Percentiles rank a stretch among this genome's conserved stretches.
phyloP scores from a whole-genome alignment of 2,888 invertebrate species.

The Drosophila borborema region DNA sequence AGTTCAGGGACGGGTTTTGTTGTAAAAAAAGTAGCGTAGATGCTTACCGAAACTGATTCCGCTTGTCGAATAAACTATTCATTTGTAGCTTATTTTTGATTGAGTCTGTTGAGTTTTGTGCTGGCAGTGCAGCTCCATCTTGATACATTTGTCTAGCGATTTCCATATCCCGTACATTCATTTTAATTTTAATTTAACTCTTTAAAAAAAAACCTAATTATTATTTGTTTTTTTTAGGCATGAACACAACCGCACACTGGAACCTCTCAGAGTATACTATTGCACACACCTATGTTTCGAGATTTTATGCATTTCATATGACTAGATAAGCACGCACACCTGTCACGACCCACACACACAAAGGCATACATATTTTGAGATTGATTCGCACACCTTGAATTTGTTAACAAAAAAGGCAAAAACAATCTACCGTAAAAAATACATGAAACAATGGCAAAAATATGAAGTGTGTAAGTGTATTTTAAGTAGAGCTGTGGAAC shows the following conservation, averaged over 20 bases:
- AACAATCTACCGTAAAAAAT: slow-evolving; percentile 39
- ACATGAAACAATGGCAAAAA: slow-evolving; percentile 62
- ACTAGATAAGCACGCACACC: slow-evolving; percentile 77
- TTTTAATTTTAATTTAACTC: slow-evolving; percentile 20
- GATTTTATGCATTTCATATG: slow-evolving; percentile 77
- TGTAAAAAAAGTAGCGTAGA: background rate
- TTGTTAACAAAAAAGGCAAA: slow-evolving; percentile 72
- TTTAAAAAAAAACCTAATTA: slow-evolving; percentile 14
- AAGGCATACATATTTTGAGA: slow-evolving; percentile 47
- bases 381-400: slow-evolving; percentile 70
- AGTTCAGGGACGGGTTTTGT: slow-evolving; percentile 34
- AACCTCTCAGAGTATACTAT: slow-evolving; percentile 61
- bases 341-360: slow-evolving; percentile 45
- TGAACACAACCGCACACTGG: slow-evolving; percentile 66
- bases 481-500: slow-evolving; percentile 62
- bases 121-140: slow-evolving; percentile 29
- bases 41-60: slow-evolving; percentile 70
- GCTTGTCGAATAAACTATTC: slow-evolving; percentile 54
- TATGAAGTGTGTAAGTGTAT: slow-evolving; percentile 58
- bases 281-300: slow-evolving; percentile 50
- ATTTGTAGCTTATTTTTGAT: slow-evolving; percentile 34
- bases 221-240: slow-evolving; percentile 23
- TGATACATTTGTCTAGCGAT: slow-evolving; percentile 54
- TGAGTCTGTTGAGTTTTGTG: slow-evolving; percentile 35
- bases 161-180: slow-evolving; percentile 65